Evolutionary conservation across 2,888 invertebrate species (phyloP).

Genomic region (Harmothoe impar): DNA sequence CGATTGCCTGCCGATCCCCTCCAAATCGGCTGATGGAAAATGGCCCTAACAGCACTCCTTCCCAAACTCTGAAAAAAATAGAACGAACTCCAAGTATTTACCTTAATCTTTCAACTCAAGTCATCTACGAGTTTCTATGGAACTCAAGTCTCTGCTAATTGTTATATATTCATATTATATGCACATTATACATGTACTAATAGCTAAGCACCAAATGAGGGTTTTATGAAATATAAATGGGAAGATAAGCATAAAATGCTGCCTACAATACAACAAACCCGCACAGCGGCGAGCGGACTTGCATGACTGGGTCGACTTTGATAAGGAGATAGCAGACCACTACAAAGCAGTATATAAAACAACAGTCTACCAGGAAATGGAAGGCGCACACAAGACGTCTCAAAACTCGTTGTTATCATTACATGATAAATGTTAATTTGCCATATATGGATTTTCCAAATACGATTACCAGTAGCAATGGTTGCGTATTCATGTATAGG

Average conservation of each 20-base stretch:
- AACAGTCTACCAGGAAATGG: slow-evolving; percentile 19
- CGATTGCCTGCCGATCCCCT: no score
- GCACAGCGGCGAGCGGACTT: not conserved
- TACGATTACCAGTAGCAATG: no score
- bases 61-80: no score
- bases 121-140: not conserved
- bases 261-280: slow-evolving; percentile 43
- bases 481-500: no score
- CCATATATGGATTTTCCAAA: not conserved
- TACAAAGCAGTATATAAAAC: slow-evolving; percentile 37
- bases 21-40: no score
- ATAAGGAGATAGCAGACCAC: slow-evolving; percentile 4
- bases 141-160: slow-evolving; percentile 30
- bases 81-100: no score
- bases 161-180: no score
- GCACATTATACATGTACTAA: not conserved
- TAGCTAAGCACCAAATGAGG: slow-evolving; percentile 49
- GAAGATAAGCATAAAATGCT: slow-evolving; percentile 49
- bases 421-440: not conserved
- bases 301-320: slow-evolving; percentile 20
- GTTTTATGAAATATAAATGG: not conserved
- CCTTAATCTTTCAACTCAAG: not conserved
- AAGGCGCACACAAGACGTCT: slow-evolving; percentile 28
- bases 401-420: not conserved
- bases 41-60: no score